A percentile compares a stretch with the other conserved stretches of the same genome.
These are phyloP conservation scores for Gymnosoma rotundatum DNA, from an alignment of 2,888 invertebrate genomes.

Conservation along the genomic window DNA sequence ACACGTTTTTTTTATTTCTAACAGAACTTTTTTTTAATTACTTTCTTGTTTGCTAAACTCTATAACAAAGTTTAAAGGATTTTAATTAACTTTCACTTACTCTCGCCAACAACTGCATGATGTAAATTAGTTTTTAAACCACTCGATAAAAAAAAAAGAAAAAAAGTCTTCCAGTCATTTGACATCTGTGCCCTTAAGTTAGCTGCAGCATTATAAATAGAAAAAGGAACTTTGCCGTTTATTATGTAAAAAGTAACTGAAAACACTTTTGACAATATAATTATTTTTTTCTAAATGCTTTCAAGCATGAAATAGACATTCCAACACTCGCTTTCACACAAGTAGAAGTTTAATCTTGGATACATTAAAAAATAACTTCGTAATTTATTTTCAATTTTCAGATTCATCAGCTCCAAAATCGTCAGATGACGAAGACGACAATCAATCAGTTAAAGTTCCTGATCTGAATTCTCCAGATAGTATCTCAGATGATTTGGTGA, in stretches of 20 bases:
- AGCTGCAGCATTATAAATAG: background rate
- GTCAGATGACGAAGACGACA: slow-evolving; percentile 84
- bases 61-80: slow-evolving; percentile 67
- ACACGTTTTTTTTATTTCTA: background rate
- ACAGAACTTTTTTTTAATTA: slow-evolving; percentile 12
- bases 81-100: slow-evolving; percentile 66
- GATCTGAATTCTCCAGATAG: slow-evolving; percentile 88
- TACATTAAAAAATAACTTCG: too few relatives aligned
- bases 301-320: slow-evolving; percentile 75
- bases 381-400: slow-evolving; percentile 69
- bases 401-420: slow-evolving; percentile 84
- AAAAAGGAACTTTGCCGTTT: slow-evolving; percentile 4
- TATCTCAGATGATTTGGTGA: slow-evolving; percentile 84
- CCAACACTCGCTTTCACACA: background rate
- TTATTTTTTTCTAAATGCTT: slow-evolving; percentile 40
- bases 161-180: slow-evolving; percentile 9
- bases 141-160: slow-evolving; percentile 9
- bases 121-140: slow-evolving; percentile 56
- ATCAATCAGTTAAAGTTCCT: slow-evolving; percentile 83
- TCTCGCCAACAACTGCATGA: slow-evolving; percentile 60
- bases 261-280: slow-evolving; percentile 52
- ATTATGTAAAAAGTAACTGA: background rate
- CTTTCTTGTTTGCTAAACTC: slow-evolving; percentile 45
- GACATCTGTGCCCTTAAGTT: background rate
- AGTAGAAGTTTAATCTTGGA: too few relatives aligned